Evolutionary conservation across 2,797 vertebrate species (phyloP), one percentile per base, ranked within the genome.

Genomic region (Microhierax caerulescens): DNA sequence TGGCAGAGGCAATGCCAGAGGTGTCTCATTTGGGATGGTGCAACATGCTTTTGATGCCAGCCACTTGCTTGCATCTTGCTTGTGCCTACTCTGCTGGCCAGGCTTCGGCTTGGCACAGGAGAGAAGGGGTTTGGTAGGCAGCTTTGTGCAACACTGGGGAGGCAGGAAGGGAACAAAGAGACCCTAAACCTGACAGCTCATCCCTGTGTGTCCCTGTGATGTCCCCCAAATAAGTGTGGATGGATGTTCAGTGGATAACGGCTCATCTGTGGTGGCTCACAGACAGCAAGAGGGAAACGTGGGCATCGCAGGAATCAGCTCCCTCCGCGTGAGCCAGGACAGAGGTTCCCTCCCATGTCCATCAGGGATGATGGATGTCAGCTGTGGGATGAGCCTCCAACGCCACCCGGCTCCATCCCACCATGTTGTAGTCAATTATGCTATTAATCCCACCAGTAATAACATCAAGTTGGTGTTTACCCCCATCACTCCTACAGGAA

Each of bases 401-500:
- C 9, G 0, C 30, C 25, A 39, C n/a, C 34, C 13, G 56, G 84
- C 51, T 82, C 34, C 11, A 0, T 83, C 90, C 81, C 4, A 0
- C 51, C 7, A 2, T 65, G 54, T 54, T 93, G 53, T 39, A 25
- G 6, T 69, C 41, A 65, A 13, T 88, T 72, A 4, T n/a, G 9
- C 60, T 13, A 20, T 92, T 83, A 83, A 77, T 95, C 68, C 76
- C 91, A 77, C 50, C 91, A 88, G 80, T 7, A 88, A 45, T 83
- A 77, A 67, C 76, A 74, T 3, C 37, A 41, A 16, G 80, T 88
- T 76, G 91, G 47, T 96, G 94, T 95, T 95, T 95, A 69, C 89
- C 93, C 90, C 94, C 79, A 43, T 41, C 88, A 27, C 93, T 95
- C 94, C 96, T 57, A 95, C 86, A 4, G 86, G 32, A 92, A 96